phyloP scores from a whole-genome alignment of 2,113 vertebrate species.

The Semicossyphus pulcher region DNA sequence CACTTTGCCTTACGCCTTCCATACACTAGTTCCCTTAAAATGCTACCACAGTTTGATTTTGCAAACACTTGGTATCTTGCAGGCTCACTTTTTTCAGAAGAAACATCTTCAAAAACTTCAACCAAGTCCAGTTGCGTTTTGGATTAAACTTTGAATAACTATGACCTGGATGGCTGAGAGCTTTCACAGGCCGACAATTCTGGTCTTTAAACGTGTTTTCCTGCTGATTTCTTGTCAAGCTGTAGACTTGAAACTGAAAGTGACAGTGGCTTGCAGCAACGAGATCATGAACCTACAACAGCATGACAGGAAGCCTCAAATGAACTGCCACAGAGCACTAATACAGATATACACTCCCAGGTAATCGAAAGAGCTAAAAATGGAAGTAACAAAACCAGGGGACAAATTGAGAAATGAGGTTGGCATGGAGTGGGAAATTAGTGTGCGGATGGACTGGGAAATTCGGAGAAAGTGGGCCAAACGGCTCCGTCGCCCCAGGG shows the following conservation, averaged over 20 bases:
- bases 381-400: conserved; percentile 53
- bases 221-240: neutral
- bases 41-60: neutral
- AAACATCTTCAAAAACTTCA: too few species aligned
- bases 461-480: conserved; percentile 75
- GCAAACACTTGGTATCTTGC: neutral
- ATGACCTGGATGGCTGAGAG: too few species aligned
- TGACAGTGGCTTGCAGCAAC: neutral
- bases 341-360: conserved; percentile 42
- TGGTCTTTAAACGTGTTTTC: neutral
- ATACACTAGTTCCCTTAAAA: neutral
- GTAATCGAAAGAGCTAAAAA: conserved; percentile 51
- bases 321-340: conserved; percentile 14
- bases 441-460: conserved; percentile 61
- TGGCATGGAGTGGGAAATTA: conserved; percentile 72
- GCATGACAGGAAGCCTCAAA: conserved; percentile 11
- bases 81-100: too few species aligned
- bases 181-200: too few species aligned
- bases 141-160: too few species aligned
- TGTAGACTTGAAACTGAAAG: neutral
- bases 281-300: conserved; percentile 5
- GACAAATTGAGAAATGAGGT: conserved; percentile 75
- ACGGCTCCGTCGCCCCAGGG: conserved; percentile 39
- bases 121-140: too few species aligned
- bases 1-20: too few species aligned